phyloP scores from a whole-genome alignment of 2,888 invertebrate species.

The Cerceris ruficornis region DNA sequence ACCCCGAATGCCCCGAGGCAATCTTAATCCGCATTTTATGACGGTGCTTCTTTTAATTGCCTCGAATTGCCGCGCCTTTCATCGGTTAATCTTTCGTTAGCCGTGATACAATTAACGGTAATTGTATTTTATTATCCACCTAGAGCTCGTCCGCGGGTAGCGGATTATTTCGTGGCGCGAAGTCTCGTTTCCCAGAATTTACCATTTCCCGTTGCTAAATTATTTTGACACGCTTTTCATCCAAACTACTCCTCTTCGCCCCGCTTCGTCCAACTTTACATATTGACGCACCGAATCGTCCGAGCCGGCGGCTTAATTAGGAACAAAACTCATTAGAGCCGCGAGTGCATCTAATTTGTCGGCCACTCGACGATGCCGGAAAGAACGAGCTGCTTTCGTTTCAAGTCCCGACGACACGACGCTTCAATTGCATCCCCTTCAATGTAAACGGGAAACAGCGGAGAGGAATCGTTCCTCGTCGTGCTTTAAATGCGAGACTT shows the following conservation, averaged over 20 bases:
- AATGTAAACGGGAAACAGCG: not conserved
- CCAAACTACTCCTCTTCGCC: not conserved
- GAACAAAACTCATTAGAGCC: constrained; percentile 58
- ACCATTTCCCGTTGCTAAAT: no score
- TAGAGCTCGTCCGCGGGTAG: not conserved
- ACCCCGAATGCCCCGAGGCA: constrained; percentile 5
- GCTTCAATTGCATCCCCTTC: not conserved
- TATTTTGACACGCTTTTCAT: constrained; percentile 9
- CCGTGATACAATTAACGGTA: constrained; percentile 52
- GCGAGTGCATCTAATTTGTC: constrained; percentile 44
- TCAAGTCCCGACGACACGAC: constrained; percentile 15
- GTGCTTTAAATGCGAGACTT: not conserved
- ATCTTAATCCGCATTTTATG: constrained; percentile 41
- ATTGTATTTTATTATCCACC: constrained; percentile 50
- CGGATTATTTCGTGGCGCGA: constrained; percentile 34
- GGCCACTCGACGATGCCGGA: constrained; percentile 7
- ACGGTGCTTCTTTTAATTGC: constrained; percentile 27
- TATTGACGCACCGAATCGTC: constrained; percentile 33
- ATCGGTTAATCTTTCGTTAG: constrained; percentile 24
- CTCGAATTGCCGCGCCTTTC: constrained; percentile 20
- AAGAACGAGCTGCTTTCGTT: constrained; percentile 22
- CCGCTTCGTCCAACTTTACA: constrained; percentile 38
- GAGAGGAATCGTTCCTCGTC: not conserved
- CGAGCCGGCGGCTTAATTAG: constrained; percentile 51
- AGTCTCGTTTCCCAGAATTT: not conserved